Evolutionary conservation across 2,113 vertebrate genomes (phyloP).

Genomic region (Chauna torquata): DNA sequence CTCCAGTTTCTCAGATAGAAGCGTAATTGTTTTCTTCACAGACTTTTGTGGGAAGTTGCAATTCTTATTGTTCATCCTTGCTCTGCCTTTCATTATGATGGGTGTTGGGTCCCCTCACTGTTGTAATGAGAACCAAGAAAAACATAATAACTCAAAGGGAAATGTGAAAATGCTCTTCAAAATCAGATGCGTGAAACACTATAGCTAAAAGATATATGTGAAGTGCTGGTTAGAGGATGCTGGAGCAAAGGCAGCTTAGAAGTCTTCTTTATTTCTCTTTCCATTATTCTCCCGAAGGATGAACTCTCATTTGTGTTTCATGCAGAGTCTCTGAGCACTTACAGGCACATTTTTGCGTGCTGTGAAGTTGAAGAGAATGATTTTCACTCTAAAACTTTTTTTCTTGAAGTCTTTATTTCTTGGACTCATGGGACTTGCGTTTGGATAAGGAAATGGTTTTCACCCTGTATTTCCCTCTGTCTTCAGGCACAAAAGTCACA

Average conservation of each 20-base stretch:
- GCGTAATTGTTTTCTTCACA: conserved; percentile 16
- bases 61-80: conserved; percentile 40
- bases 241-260: conserved; percentile 29
- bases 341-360: neutral
- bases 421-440: neutral
- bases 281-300: conserved; percentile 10
- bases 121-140: conserved; percentile 60
- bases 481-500: conserved; percentile 14
- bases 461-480: neutral
- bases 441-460: neutral
- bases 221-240: neutral
- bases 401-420: conserved; percentile 1
- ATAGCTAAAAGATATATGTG: neutral
- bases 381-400: conserved; percentile 27
- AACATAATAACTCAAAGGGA: conserved; percentile 48
- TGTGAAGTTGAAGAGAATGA: conserved; percentile 1
- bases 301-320: neutral
- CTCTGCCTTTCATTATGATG: conserved; percentile 62
- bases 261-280: neutral
- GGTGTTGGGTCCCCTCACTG: neutral
- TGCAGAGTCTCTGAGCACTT: neutral
- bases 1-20: neutral
- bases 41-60: conserved; percentile 46
- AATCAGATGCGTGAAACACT: conserved; percentile 27
- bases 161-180: conserved; percentile 45